Conservation (phyloP, 2,888 invertebrate genomes). For the Endomychus coccineus region DNA sequence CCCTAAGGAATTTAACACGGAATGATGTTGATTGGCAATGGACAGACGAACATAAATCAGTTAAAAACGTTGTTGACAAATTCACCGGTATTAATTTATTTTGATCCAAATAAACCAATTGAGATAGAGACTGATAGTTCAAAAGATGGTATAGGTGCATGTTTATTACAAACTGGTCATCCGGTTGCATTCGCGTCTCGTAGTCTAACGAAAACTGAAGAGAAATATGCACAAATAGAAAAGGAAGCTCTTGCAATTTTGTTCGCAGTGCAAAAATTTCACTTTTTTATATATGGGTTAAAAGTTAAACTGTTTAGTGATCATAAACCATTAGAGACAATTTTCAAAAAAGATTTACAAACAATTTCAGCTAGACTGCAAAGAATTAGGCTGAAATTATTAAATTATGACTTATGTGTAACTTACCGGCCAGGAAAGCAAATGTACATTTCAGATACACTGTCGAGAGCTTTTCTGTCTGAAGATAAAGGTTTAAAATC, state of each 20-base stretch:
- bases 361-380: conserved; percentile 26
- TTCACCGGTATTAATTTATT: conserved; percentile 11
- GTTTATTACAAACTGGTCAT: conserved; percentile 23
- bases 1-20: conserved; percentile 7
- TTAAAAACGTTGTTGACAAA: conserved; percentile 7
- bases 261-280: conserved; percentile 25
- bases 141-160: conserved; percentile 19
- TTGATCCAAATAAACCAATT: conserved; percentile 11
- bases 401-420: conserved; percentile 26
- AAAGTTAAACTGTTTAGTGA: conserved; percentile 23
- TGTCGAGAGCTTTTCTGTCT: conserved; percentile 20
- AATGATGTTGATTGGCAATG: conserved; percentile 11
- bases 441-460: conserved; percentile 23
- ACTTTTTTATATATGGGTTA: conserved; percentile 24
- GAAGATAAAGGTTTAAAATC: conserved; percentile 9
- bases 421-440: conserved; percentile 26
- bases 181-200: conserved; percentile 26
- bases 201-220: conserved; percentile 12
- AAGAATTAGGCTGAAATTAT: conserved; percentile 27
- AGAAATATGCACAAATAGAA: conserved; percentile 30
- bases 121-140: conserved; percentile 19
- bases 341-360: conserved; percentile 25
- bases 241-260: conserved; percentile 19
- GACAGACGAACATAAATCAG: conserved; percentile 7
- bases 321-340: conserved; percentile 27